Base-by-base conservation (phyloP, 92 coral and sea anemone genomes). In the Epizoanthus ramosus region DNA sequence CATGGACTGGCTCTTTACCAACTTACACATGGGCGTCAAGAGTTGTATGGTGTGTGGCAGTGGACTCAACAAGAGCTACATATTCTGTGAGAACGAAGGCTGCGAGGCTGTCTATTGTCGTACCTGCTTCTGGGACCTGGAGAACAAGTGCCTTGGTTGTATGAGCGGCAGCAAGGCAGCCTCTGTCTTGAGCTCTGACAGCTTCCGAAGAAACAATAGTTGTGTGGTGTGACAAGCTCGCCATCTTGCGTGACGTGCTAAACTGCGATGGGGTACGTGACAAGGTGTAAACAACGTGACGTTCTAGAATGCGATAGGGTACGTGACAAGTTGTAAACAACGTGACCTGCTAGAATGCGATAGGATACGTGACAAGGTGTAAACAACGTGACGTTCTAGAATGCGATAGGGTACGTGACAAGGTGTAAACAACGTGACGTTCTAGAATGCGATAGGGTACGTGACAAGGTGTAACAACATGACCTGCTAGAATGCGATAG, bases 81-180 rank as follows among this genome's bases (percentile, higher is more conserved):
- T 92, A 28, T 79, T 83, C 88, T 97, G 99, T 70, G 93, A 90
- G 24, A 93, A 93, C 1, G 95, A 89, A 12, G 92, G 85, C 57
- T 97, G 99, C 61, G 98, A 87, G 52, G 95, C 93, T 13, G 88
- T 94, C 54, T 97, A 97, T 74, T 97, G 99, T 68, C 97, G 98
- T 52, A 94, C 98, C 24, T 97, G 99, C 79, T 97, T 95, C 87
- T 97, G 95, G 92, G 99, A 97, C 63, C 86, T 97, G 84, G 99
- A 95, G 76, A 97, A 90, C 85, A 97, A 94, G 89, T 97, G 99
- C 50, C 79, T 97, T 52, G 98, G 98, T 2, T 93, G 98, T 68
- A 93, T 93, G 98, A 61, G 93, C 73, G 91, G 84, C 66, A 93
- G 98, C 83, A 91, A 93, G 77, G 90, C 93, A 50, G 89, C 92